Base-by-base conservation (phyloP, 2,888 invertebrate genomes). In the Caenorhabditis virilis region DNA sequence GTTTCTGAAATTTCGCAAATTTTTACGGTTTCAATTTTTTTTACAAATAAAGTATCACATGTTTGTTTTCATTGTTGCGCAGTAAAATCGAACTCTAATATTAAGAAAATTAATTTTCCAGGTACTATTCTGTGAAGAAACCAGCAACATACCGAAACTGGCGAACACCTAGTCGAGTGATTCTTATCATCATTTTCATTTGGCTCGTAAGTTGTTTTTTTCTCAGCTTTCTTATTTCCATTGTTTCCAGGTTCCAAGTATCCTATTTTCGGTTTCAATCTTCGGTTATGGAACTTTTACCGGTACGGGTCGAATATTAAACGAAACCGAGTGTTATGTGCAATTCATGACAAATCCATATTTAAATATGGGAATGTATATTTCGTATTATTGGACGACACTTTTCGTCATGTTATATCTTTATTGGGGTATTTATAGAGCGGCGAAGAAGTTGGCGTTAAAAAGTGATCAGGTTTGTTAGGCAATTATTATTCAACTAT, bases 271-370 rank as follows among this genome's bases (percentile, higher is more conserved):
- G 85, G 93, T 93, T 72, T 93, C 94, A 68, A 97, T 99, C 75
- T 95, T 98, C 83, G 97, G 97, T 41, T 98, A 97, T 95, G 95
- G 95, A 83, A 93, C 94, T 84, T 97, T 97, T 83, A 91, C 93
- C 43, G 95, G 95, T 20, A 71, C 65, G 26, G 72, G 69, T 50
- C 60, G 82, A 47, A 77, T 79, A 39, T 55, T 82, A 35, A 70
- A 65, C 27, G 72, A 69, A 33, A 71, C 76, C 65, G 81, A 82
- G 55, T 82, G 82, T 64, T 82, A 78, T 62, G 81, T 78, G 41
- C 71, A 97, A 85, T 98, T 98, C 85, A 88, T 97, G 64, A 94
- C 94, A 84, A 93, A 97, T 85, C 93, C 95, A 0, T 89, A 95
- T 52, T 95, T 98, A 85, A 97, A 97, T 84, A 95, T 95, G 73